phyloP scores from a whole-genome alignment of 2,113 vertebrate genomes.

The Eleginops maclovinus region DNA sequence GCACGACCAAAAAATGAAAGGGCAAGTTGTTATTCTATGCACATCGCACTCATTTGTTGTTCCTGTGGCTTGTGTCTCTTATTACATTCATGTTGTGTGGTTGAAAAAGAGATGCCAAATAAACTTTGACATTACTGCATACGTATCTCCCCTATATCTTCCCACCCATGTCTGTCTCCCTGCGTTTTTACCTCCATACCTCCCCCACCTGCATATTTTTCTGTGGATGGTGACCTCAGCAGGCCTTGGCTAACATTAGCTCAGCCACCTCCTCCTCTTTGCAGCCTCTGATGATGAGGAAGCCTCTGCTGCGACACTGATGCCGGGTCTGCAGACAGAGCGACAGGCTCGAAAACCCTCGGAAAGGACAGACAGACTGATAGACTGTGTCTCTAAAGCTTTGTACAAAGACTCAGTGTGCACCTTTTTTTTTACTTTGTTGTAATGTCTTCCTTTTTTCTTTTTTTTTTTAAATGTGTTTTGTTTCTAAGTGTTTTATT shows the following conservation, averaged over 20 bases:
- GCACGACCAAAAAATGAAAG: slow-evolving; percentile 12
- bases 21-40: not conserved
- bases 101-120: slow-evolving; percentile 20
- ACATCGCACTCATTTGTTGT: slow-evolving; percentile 1
- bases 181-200: slow-evolving; percentile 31
- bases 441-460: not conserved
- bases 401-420: slow-evolving; percentile 25
- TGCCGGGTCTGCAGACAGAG: slow-evolving; percentile 68
- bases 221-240: slow-evolving; percentile 82
- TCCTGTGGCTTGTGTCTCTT: slow-evolving; percentile 4
- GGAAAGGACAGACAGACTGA: slow-evolving; percentile 51
- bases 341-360: slow-evolving; percentile 47
- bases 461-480: slow-evolving; percentile 2
- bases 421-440: slow-evolving; percentile 15
- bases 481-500: slow-evolving; percentile 25
- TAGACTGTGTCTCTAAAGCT: slow-evolving; percentile 48
- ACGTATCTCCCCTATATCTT: slow-evolving; percentile 38
- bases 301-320: slow-evolving; percentile 98
- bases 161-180: slow-evolving; percentile 32
- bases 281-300: slow-evolving; percentile 97
- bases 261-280: slow-evolving; percentile 99
- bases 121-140: slow-evolving; percentile 26
- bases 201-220: slow-evolving; percentile 60
- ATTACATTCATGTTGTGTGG: slow-evolving; percentile 9
- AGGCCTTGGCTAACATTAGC: slow-evolving; percentile 93